Base-by-base conservation (phyloP, 1,140 invertebrate genomes). In the Drosophila carrolli region DNA sequence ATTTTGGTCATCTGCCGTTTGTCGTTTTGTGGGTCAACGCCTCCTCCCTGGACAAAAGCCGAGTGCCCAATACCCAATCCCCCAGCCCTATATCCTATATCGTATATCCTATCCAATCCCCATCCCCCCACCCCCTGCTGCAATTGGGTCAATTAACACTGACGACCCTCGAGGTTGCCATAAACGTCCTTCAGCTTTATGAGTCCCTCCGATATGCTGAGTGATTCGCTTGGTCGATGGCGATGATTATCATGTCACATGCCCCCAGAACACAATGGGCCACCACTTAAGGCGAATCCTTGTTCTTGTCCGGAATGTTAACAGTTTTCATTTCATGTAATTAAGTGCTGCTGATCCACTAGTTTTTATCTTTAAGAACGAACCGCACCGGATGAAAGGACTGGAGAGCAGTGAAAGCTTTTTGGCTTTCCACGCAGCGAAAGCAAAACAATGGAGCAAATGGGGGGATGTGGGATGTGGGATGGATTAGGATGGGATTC, bases 251-350 rank as follows among this genome's bases (percentile, higher is more conserved):
- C 83, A 56, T 88, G 82, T 86, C 82, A 81, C 82, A 81, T 66
- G 65, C 65, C 37, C 32, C 50, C 46, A 29, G 23, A 37, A 23
- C 14, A 29, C 41, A 35, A 41, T 23, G 48, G 8, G 1, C 11
- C 57, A 27, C 0, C 50, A 43, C 50, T 48, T 41, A 8, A 35
- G 11, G 14, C 62, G 16, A 44, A 43, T 29, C 23, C 50, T n/a
- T 14, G 32, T 32, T 27, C 48, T 48, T 32, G 40, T 43, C 53
- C 58, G 37, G 74, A 78, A 88, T 80, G 83, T 88, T 88, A 88
- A 88, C 82, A 86, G 78, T 86, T 86, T 88, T 88, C 83, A 76
- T 88, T 88, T 88, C 83, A 88, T 88, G 83, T 88, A 88, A 88
- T 88, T 88, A 88, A 88, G 83, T 88, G 83, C 76, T 79, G 78